Evolutionary conservation across 2,888 invertebrate genomes (phyloP).

Genomic region (Stenodera caucasica): DNA sequence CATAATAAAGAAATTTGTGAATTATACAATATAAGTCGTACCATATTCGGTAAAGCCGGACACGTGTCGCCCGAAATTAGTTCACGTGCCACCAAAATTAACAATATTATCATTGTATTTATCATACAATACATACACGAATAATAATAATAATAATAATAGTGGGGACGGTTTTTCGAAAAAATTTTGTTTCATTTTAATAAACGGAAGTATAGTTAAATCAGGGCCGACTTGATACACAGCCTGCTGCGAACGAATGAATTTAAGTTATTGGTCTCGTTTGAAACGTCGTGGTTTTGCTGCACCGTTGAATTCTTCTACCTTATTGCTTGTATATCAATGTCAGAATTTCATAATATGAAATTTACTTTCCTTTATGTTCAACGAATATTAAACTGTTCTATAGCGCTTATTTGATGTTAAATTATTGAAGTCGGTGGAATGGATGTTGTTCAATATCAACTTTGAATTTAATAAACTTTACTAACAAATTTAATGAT

Average conservation of each 20-base stretch:
- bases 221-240: constrained; percentile 26
- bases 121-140: too few relatives aligned
- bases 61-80: too few relatives aligned
- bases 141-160: too few relatives aligned
- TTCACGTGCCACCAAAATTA: constrained; percentile 7
- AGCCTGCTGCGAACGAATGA: constrained; percentile 31
- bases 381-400: constrained; percentile 38
- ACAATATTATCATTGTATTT: too few relatives aligned
- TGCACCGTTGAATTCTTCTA: constrained; percentile 35
- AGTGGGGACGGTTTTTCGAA: too few relatives aligned
- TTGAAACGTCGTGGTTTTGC: constrained; percentile 33
- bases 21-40: constrained; percentile 22
- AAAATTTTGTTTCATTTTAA: constrained; percentile 9
- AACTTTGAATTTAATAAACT: constrained; percentile 35
- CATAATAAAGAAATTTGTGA: constrained; percentile 29
- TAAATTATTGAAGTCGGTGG: constrained; percentile 38
- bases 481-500: background rate
- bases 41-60: constrained; percentile 21
- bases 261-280: constrained; percentile 33
- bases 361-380: constrained; percentile 41
- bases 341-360: constrained; percentile 39
- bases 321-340: constrained; percentile 42
- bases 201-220: constrained; percentile 34
- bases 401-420: constrained; percentile 38
- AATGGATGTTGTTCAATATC: constrained; percentile 37